A percentile compares a stretch with the other conserved stretches of the same genome.
These are phyloP conservation scores for Bicyclus anynana DNA, from an alignment of 1,140 invertebrate genomes.

Conservation along the genomic window DNA sequence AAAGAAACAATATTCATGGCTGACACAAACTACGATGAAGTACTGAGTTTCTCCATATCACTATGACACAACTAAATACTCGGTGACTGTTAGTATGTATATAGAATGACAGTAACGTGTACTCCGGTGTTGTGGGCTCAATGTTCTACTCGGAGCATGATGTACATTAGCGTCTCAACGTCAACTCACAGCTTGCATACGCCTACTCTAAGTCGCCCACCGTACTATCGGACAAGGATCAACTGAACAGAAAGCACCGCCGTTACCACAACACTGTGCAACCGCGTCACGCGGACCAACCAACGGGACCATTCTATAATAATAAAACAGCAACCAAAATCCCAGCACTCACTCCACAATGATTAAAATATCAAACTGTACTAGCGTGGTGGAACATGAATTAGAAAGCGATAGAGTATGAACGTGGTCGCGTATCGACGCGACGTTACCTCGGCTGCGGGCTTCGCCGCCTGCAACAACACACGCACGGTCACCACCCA, in stretches of 20 bases:
- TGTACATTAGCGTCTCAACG: slow-evolving; percentile 46
- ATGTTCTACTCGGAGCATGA: slow-evolving; percentile 70
- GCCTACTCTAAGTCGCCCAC: slow-evolving; percentile 62
- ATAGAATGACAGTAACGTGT: slow-evolving; percentile 37
- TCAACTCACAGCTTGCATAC: slow-evolving; percentile 51
- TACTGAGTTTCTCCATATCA: slow-evolving; percentile 10
- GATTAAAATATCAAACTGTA: slow-evolving; percentile 51
- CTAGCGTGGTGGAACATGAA: slow-evolving; percentile 68
- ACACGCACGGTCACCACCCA: slow-evolving; percentile 61
- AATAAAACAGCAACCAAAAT: slow-evolving; percentile 67
- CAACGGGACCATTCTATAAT: slow-evolving; percentile 52
- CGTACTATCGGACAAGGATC: slow-evolving; percentile 61
- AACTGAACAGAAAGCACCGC: slow-evolving; percentile 51
- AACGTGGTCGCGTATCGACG: slow-evolving; percentile 61
- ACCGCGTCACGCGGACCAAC: slow-evolving; percentile 56
- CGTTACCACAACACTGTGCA: slow-evolving; percentile 67
- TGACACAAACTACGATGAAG: slow-evolving; percentile 37
- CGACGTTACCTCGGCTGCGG: slow-evolving; percentile 79
- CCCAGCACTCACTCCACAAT: slow-evolving; percentile 72
- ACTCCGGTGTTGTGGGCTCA: slow-evolving; percentile 61
- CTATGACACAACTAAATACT: slow-evolving; percentile 38
- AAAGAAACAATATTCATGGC: slow-evolving; percentile 23
- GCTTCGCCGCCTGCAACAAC: slow-evolving; percentile 83
- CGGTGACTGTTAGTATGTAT: slow-evolving; percentile 58
- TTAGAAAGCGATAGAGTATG: slow-evolving; percentile 74